Evolutionary conservation across 2,113 vertebrate genomes (phyloP).

Genomic region (Myocastor coypus): DNA sequence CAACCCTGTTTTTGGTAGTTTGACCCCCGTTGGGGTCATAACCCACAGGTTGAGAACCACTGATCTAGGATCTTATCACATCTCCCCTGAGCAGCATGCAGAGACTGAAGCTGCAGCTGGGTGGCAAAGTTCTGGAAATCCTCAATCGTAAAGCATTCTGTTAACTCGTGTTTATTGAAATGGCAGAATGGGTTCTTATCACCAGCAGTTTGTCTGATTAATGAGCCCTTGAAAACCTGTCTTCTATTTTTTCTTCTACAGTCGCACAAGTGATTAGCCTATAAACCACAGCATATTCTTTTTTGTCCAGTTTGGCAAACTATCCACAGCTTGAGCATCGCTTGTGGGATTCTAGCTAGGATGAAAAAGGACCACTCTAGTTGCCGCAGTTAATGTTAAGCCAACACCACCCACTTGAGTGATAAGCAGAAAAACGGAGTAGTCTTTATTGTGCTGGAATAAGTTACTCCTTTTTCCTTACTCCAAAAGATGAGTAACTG

Average conservation of each 20-base stretch:
- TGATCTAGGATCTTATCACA: constrained; percentile 91
- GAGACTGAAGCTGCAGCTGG: constrained; percentile 93
- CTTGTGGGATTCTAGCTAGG: constrained; percentile 99
- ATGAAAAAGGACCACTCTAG: constrained; percentile 96
- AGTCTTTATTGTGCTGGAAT: constrained; percentile 91
- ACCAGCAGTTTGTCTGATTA: constrained; percentile 95
- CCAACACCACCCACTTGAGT: constrained; percentile 96
- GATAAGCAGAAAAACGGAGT: constrained; percentile 94
- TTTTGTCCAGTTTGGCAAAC: constrained; percentile 96
- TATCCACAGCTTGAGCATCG: constrained; percentile 96
- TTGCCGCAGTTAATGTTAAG: constrained; percentile 95
- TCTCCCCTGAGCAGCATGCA: constrained; percentile 91
- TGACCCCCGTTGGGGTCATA: no score
- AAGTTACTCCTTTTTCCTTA: constrained; percentile 90
- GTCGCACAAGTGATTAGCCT: constrained; percentile 96
- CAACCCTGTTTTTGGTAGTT: no score
- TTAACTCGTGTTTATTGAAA: constrained; percentile 96
- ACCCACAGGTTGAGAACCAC: no score
- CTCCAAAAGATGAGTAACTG: constrained; percentile 91
- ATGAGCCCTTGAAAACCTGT: constrained; percentile 96
- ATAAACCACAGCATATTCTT: constrained; percentile 95
- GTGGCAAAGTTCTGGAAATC: constrained; percentile 91
- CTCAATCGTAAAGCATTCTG: constrained; percentile 94
- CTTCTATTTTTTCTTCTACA: constrained; percentile 97
- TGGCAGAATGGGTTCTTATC: constrained; percentile 97